These are phyloP conservation scores for Bufotes viridis DNA, from an alignment of 2,797 vertebrate genomes.

Conservation along the genomic window DNA sequence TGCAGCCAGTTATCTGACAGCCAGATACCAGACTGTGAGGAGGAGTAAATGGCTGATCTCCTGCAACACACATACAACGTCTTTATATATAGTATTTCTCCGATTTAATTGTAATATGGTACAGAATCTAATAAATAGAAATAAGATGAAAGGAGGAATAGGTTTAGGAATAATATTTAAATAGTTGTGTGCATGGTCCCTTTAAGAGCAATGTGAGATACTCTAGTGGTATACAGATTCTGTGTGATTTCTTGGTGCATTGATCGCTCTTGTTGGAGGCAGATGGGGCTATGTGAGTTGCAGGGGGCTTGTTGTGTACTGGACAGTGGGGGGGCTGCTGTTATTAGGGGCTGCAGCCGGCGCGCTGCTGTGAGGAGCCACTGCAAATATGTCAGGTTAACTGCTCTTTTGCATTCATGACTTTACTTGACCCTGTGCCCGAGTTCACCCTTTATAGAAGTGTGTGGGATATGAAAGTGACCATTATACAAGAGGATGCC, in stretches of 20 bases:
- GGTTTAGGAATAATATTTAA: no score
- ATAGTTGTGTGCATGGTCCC: not conserved
- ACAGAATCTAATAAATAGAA: no score
- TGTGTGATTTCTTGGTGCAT: not conserved
- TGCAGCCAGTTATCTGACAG: no score
- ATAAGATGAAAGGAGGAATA: no score
- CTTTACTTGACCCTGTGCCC: constrained; percentile 36
- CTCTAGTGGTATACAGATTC: not conserved
- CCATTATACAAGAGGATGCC: constrained; percentile 28
- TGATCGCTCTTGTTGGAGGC: not conserved
- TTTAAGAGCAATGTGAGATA: not conserved
- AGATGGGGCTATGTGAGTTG: constrained; percentile 36
- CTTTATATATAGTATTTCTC: no score
- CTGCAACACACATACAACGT: no score
- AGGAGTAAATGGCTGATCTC: no score
- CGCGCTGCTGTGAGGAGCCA: constrained; percentile 41
- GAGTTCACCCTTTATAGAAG: constrained; percentile 27
- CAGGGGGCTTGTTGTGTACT: constrained; percentile 16
- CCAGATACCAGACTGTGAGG: no score
- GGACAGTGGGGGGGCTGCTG: constrained; percentile 39
- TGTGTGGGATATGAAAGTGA: constrained; percentile 42
- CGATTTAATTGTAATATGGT: no score
- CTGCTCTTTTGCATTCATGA: constrained; percentile 53
- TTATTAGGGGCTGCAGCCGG: constrained; percentile 48
- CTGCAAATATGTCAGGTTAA: constrained; percentile 53